Conservation (phyloP, 2,113 vertebrate species). For the Forbesichthys agassizii region DNA sequence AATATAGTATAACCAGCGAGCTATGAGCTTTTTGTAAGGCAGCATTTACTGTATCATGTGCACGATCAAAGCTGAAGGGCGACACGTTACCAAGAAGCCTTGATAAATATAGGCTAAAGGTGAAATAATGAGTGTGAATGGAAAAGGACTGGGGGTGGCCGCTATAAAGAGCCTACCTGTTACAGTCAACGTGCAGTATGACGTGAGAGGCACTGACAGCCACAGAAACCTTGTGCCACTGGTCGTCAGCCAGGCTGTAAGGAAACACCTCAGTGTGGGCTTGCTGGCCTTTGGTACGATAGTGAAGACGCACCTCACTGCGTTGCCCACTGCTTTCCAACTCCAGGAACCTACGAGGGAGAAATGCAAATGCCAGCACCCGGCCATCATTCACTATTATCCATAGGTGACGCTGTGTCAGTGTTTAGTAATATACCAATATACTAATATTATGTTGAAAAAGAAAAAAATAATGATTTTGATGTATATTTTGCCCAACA, state of each 20-base stretch:
- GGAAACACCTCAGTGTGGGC: conserved; percentile 94
- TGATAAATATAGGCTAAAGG: too few species aligned
- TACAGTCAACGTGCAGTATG: conserved; percentile 93
- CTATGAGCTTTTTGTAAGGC: too few species aligned
- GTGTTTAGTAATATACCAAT: neutral
- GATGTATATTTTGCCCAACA: neutral
- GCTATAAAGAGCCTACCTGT: conserved; percentile 81
- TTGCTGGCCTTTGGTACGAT: conserved; percentile 85
- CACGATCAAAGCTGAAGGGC: too few species aligned
- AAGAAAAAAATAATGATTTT: too few species aligned
- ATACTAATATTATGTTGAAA: too few species aligned
- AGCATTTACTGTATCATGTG: too few species aligned
- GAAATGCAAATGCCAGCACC: neutral
- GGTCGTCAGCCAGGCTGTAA: conserved; percentile 92
- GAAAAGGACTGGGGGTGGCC: too few species aligned
- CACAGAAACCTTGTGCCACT: conserved; percentile 95
- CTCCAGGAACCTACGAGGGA: conserved; percentile 86
- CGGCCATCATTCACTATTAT: conserved; percentile 8
- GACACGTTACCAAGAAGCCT: too few species aligned
- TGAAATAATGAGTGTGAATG: too few species aligned
- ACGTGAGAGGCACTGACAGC: conserved; percentile 94
- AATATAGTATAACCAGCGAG: too few species aligned
- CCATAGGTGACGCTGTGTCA: neutral
- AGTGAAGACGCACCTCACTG: conserved; percentile 94
- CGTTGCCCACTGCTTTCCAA: conserved; percentile 96